Conservation (phyloP, 2,113 vertebrate species). For the Cairina moschata region DNA sequence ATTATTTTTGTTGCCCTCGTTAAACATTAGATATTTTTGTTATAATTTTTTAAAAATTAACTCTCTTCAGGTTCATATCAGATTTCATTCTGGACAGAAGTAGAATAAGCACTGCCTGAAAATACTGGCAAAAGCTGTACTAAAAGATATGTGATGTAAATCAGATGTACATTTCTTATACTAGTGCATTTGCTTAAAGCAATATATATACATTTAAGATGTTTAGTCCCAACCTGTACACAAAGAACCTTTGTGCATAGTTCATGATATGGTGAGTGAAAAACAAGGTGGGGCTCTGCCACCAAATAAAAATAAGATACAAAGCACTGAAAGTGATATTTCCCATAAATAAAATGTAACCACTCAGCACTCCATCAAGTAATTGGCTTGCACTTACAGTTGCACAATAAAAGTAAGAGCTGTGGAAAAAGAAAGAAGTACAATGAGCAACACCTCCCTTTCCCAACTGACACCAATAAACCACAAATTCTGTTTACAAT, state of each 20-base stretch:
- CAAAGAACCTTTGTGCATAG: not conserved
- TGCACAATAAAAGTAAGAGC: slow-evolving; percentile 16
- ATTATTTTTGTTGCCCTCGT: not conserved
- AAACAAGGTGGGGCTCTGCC: slow-evolving; percentile 23
- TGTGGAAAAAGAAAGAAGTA: slow-evolving; percentile 3
- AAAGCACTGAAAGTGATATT: not conserved
- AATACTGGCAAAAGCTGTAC: not conserved
- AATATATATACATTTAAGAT: not conserved
- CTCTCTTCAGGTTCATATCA: not conserved
- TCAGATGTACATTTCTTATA: not conserved
- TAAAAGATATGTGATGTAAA: not conserved
- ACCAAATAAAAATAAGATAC: not conserved
- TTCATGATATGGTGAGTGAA: not conserved
- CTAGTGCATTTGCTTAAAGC: not conserved
- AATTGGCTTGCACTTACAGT: slow-evolving; percentile 37
- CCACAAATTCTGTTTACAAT: slow-evolving; percentile 30
- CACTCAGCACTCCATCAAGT: not conserved
- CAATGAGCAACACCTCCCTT: not conserved
- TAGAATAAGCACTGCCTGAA: not conserved
- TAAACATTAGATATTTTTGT: not conserved
- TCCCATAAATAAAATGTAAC: not conserved
- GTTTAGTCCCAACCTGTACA: not conserved
- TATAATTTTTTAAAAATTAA: not conserved
- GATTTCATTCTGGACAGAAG: not conserved
- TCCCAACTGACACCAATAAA: slow-evolving; percentile 24